Evolutionary conservation across 2,888 invertebrate species (phyloP).

Genomic region (Platycheirus albimanus): DNA sequence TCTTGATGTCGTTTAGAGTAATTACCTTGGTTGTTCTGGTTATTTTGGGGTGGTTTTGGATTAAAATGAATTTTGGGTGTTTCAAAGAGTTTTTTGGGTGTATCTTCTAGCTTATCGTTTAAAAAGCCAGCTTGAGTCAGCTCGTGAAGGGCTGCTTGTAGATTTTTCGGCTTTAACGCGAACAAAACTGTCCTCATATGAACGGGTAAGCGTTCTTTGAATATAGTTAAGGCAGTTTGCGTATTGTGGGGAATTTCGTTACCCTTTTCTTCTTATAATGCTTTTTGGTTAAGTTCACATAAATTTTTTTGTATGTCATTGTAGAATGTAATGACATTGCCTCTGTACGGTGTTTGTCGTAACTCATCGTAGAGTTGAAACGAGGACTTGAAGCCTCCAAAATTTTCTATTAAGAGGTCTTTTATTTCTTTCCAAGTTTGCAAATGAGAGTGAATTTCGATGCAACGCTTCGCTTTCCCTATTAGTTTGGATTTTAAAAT

Average conservation of each 20-base stretch:
- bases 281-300: conserved; percentile 8
- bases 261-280: not conserved
- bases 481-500: too few species aligned
- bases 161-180: not conserved
- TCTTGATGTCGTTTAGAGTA: not conserved
- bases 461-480: too few species aligned
- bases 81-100: not conserved
- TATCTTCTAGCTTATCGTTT: not conserved
- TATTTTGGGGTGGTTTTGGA: too few species aligned
- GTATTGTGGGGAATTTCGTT: not conserved
- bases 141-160: not conserved
- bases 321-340: not conserved
- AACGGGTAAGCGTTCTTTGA: not conserved
- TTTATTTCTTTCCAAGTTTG: too few species aligned
- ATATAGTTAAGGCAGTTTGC: not conserved
- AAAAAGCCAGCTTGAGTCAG: not conserved
- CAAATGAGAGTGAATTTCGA: too few species aligned
- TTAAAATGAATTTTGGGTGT: too few species aligned
- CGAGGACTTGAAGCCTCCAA: conserved; percentile 1
- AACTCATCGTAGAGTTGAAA: conserved; percentile 4
- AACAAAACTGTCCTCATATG: not conserved
- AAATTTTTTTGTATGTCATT: conserved; percentile 3
- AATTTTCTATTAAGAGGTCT: too few species aligned
- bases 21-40: not conserved
- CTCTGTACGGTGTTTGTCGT: conserved; percentile 8